These are phyloP conservation scores for Xenentodon cancila DNA, from an alignment of 2,797 vertebrate genomes.

Conservation along the genomic window DNA sequence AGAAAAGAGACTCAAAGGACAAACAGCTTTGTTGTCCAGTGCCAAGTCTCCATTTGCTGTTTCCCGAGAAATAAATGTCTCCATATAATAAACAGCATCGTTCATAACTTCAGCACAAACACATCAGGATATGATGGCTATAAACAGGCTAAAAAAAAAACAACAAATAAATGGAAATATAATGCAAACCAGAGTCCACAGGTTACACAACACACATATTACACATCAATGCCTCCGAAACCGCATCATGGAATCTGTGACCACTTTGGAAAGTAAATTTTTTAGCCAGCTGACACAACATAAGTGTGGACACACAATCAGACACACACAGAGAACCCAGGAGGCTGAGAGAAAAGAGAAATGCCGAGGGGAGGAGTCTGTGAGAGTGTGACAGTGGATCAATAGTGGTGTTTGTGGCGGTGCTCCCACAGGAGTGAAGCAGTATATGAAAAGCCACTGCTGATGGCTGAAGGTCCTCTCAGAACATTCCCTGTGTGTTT, in stretches of 20 bases:
- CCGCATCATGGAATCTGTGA: conserved; percentile 65
- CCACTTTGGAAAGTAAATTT: conserved; percentile 61
- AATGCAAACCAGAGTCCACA: conserved; percentile 55
- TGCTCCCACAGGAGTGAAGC: conserved; percentile 67
- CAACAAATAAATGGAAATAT: conserved; percentile 64
- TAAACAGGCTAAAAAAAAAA: conserved; percentile 43
- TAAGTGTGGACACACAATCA: conserved; percentile 18
- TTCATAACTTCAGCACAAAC: conserved; percentile 29
- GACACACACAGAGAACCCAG: conserved; percentile 22
- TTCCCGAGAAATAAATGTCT: conserved; percentile 21
- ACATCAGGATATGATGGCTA: conserved; percentile 14
- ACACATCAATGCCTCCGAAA: conserved; percentile 57
- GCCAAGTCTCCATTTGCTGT: not conserved
- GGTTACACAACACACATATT: conserved; percentile 55
- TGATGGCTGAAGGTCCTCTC: conserved; percentile 75
- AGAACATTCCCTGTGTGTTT: conserved; percentile 76
- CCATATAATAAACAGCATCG: conserved; percentile 6
- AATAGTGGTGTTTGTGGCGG: conserved; percentile 80
- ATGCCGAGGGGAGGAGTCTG: conserved; percentile 45
- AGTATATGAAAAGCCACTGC: conserved; percentile 74
- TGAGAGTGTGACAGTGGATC: conserved; percentile 78
- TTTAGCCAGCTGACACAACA: conserved; percentile 39
- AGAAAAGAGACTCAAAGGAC: not conserved
- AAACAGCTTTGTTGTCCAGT: not conserved
- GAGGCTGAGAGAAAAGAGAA: conserved; percentile 50